Evolutionary conservation across 2,113 vertebrate species (phyloP).

Genomic region (Gallinago jamesoni): DNA sequence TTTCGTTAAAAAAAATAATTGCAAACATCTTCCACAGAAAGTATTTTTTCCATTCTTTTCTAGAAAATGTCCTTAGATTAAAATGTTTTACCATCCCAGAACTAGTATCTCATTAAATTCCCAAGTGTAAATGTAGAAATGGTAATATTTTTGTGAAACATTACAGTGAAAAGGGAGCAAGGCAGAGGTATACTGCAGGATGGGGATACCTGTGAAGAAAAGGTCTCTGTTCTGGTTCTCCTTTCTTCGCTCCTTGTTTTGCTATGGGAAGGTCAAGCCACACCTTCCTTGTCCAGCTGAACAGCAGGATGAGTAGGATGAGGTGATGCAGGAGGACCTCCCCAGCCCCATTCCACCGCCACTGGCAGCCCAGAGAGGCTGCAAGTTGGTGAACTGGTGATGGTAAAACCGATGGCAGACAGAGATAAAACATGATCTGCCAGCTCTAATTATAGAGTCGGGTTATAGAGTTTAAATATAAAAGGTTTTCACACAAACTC

Average conservation of each 20-base stretch:
- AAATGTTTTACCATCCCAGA: background rate
- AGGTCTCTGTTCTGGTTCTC: background rate
- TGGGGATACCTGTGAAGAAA: background rate
- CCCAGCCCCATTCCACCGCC: accelerated
- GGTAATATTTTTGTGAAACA: background rate
- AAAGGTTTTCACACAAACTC: conserved; percentile 25
- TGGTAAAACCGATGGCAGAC: background rate
- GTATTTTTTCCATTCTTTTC: background rate
- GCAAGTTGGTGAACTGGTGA: background rate
- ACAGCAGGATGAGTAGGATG: background rate
- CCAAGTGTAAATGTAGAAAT: background rate
- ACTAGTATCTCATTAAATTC: background rate
- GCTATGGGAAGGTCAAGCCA: background rate
- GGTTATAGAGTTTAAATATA: conserved; percentile 31
- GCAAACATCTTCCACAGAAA: background rate
- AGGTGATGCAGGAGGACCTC: background rate
- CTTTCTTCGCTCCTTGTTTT: background rate
- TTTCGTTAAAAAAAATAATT: background rate
- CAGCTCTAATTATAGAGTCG: conserved; percentile 1
- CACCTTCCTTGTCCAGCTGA: background rate
- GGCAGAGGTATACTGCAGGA: accelerated
- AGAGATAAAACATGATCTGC: background rate
- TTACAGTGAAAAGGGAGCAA: background rate
- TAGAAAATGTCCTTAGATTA: background rate
- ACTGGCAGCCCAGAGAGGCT: background rate